Evolutionary conservation across 2,797 vertebrate species (phyloP).

Genomic region (Aselliscus stoliczkanus): DNA sequence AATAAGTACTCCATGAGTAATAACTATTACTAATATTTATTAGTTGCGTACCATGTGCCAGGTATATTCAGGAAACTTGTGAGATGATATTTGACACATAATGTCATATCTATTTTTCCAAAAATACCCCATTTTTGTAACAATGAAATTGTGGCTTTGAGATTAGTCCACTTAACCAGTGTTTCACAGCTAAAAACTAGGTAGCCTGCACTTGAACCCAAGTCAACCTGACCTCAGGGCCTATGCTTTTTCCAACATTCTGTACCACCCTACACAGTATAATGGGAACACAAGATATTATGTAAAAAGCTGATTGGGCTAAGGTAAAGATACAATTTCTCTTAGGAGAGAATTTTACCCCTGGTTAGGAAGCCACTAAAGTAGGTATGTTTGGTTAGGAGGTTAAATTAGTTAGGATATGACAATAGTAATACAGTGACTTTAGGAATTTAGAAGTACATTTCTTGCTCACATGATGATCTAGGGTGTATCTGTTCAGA

Average conservation of each 20-base stretch:
- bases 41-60: neutral
- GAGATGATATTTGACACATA: neutral
- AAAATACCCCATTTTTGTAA: neutral
- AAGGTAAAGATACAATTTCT: neutral
- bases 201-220: neutral
- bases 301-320: neutral
- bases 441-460: neutral
- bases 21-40: neutral
- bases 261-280: neutral
- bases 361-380: neutral
- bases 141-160: neutral
- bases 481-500: neutral
- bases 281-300: neutral
- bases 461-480: neutral
- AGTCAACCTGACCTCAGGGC: neutral
- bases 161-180: neutral
- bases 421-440: neutral
- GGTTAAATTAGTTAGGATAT: neutral
- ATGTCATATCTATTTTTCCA: neutral
- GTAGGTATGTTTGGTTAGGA: too few species aligned
- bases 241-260: neutral
- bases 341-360: neutral
- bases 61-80: neutral
- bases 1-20: neutral
- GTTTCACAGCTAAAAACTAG: neutral